Conservation (phyloP, 37 sponge, comb jelly and placozoan genomes). For the Oopsacas minuta region DNA sequence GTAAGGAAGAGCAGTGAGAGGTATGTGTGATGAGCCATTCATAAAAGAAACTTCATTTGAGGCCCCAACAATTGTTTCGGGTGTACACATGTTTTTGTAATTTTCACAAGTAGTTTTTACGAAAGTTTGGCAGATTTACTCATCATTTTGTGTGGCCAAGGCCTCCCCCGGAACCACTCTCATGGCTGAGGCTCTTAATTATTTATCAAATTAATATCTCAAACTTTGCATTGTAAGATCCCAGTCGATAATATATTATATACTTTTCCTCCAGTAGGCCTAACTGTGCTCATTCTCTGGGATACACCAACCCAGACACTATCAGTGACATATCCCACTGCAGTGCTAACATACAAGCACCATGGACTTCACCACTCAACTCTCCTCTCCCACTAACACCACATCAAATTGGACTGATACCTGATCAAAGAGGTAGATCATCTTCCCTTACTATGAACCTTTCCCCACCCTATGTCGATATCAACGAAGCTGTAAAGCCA, state of each 20-base stretch:
- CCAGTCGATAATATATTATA: no score
- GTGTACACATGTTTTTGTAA: no score
- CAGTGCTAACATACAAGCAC: background rate
- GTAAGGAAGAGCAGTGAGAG: constrained; percentile 5
- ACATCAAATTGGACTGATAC: background rate
- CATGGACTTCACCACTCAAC: background rate
- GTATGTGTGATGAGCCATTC: no score
- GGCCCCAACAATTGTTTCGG: no score
- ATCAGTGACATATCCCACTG: background rate
- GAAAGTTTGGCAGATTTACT: no score
- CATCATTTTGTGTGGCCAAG: no score
- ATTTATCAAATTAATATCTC: no score
- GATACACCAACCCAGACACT: background rate
- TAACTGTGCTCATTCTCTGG: background rate
- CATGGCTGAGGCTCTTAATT: no score
- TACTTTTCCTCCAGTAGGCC: constrained; percentile 9
- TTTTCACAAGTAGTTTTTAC: no score
- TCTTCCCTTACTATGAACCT: background rate
- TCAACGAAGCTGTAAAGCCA: background rate
- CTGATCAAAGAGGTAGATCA: background rate
- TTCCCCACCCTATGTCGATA: background rate
- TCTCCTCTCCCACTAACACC: background rate
- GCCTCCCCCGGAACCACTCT: no score
- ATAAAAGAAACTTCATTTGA: no score
- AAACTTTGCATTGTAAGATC: no score